These are phyloP conservation scores for Pseudolycoriella hygida DNA, from an alignment of 2,888 invertebrate genomes.

Conservation along the genomic window DNA sequence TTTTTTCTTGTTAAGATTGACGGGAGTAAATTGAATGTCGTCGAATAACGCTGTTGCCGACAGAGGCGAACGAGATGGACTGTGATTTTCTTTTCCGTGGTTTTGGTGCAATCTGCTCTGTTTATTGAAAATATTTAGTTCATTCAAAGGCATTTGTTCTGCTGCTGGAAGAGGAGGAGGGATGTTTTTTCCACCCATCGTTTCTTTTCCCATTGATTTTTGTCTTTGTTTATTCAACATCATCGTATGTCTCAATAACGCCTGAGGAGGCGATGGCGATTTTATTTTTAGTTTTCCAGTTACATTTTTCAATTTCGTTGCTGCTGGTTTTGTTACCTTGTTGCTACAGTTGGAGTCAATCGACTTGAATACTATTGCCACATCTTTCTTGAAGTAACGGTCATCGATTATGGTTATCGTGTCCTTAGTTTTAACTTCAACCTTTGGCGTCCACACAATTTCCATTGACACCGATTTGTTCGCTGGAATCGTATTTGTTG, in stretches of 20 bases:
- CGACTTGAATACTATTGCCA: slow-evolving; percentile 44
- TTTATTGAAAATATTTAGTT: neutral
- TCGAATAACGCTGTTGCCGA: slow-evolving; percentile 20
- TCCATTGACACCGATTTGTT: slow-evolving; percentile 35
- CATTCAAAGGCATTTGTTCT: neutral
- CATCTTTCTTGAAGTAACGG: slow-evolving; percentile 44
- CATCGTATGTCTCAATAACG: slow-evolving; percentile 13
- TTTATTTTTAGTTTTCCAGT: slow-evolving; percentile 22
- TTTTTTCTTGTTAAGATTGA: slow-evolving; percentile 5
- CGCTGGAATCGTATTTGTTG: slow-evolving; percentile 34
- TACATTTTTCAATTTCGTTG: slow-evolving; percentile 6
- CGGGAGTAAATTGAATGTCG: slow-evolving; percentile 24
- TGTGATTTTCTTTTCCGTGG: slow-evolving; percentile 29
- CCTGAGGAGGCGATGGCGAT: slow-evolving; percentile 19
- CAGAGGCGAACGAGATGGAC: slow-evolving; percentile 28
- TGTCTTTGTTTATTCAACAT: neutral
- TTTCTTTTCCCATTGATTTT: slow-evolving; percentile 12
- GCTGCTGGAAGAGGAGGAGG: neutral
- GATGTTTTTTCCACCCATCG: neutral
- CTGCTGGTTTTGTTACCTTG: slow-evolving; percentile 17
- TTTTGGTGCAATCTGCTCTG: neutral
- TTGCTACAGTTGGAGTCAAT: slow-evolving; percentile 16
- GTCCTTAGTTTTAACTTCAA: slow-evolving; percentile 40
- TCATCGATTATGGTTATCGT: slow-evolving; percentile 43
- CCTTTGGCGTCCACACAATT: slow-evolving; percentile 44